Evolutionary conservation across 1,140 invertebrate genomes (phyloP).

Genomic region (Drosophila carrolli): DNA sequence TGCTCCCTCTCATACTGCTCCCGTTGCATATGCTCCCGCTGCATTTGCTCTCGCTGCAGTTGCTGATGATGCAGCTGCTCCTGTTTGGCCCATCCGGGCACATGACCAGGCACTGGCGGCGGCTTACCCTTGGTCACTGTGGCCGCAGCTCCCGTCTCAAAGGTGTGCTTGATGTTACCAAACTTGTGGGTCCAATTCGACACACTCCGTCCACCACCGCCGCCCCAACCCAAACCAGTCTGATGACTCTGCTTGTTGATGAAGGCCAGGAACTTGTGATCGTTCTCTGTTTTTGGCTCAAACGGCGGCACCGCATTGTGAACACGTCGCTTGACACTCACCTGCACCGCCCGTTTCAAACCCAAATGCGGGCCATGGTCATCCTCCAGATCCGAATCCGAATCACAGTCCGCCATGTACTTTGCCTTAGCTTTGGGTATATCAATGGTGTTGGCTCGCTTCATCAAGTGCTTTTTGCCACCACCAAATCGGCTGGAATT

Average conservation of each 20-base stretch:
- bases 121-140: conserved; percentile 72
- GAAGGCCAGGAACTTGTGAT: conserved; percentile 93
- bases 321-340: conserved; percentile 85
- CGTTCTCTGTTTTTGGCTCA: conserved; percentile 92
- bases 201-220: conserved; percentile 75
- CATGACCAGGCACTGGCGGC: conserved; percentile 57
- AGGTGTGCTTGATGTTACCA: conserved; percentile 93
- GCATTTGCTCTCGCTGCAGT: conserved; percentile 39
- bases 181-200: conserved; percentile 92
- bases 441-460: conserved; percentile 94
- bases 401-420: conserved; percentile 67
- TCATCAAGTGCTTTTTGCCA: conserved; percentile 91
- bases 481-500: conserved; percentile 85
- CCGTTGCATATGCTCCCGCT: conserved; percentile 43
- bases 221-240: conserved; percentile 74
- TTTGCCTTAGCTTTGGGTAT: conserved; percentile 88
- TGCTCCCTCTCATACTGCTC: conserved; percentile 43
- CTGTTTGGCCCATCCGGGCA: conserved; percentile 85
- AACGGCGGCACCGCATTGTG: conserved; percentile 87
- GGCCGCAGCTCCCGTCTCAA: conserved; percentile 86
- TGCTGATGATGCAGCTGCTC: conserved; percentile 47
- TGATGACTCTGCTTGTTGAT: conserved; percentile 90
- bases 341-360: conserved; percentile 86
- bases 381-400: conserved; percentile 78
- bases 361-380: conserved; percentile 81